Percentiles rank a stretch among this genome's conserved stretches.
Conservation (phyloP, 2,888 invertebrate genomes). For the Callimorpha dominula region DNA sequence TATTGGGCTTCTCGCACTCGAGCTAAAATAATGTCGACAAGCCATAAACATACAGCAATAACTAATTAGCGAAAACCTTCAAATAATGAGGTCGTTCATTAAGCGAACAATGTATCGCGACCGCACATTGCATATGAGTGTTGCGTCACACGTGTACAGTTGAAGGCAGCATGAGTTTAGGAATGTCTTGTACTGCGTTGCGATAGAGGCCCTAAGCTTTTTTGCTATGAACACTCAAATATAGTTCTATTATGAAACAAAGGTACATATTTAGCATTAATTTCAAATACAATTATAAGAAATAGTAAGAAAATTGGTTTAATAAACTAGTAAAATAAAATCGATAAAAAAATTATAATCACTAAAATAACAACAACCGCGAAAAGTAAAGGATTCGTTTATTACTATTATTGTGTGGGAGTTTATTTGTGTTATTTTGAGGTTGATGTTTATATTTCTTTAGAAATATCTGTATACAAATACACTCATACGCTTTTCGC, state of each 20-base stretch:
- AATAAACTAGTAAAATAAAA: no score
- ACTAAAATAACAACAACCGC: no score
- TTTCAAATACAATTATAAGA: no score
- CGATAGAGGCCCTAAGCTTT: slow-evolving; percentile 21
- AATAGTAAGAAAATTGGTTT: no score
- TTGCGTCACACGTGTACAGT: slow-evolving; percentile 58
- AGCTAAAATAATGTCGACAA: slow-evolving; percentile 12
- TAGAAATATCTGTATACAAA: no score
- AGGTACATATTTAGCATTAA: no score
- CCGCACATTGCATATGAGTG: slow-evolving; percentile 59
- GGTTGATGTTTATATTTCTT: no score
- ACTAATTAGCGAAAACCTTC: slow-evolving; percentile 66
- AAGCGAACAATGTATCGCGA: slow-evolving; percentile 66
- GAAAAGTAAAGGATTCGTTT: no score
- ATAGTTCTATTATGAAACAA: no score
- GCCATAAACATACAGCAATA: slow-evolving; percentile 25
- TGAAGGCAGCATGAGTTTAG: slow-evolving; percentile 51
- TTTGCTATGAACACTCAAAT: neutral
- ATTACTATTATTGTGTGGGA: no score
- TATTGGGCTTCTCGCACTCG: neutral
- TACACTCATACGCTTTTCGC: neutral
- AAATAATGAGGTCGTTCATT: slow-evolving; percentile 70
- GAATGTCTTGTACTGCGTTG: slow-evolving; percentile 22
- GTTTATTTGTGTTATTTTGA: no score
- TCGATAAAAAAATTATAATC: no score